Percentiles rank a stretch among this genome's conserved stretches.
Conservation (phyloP, 2,113 vertebrate genomes). For the Leptobrachium ailaonicum region DNA sequence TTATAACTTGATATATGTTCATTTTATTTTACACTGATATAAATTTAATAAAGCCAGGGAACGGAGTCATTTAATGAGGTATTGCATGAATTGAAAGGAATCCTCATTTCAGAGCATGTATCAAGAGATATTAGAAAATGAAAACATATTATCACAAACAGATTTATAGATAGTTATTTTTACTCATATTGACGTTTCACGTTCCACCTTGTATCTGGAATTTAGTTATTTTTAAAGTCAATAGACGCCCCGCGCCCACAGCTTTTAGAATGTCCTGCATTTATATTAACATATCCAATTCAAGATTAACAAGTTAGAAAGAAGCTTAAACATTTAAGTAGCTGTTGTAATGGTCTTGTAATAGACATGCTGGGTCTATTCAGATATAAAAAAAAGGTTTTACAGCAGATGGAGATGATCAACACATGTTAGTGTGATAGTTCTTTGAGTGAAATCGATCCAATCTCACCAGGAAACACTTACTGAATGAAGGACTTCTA, state of each 20-base stretch:
- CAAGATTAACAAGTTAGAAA: slow-evolving; percentile 25
- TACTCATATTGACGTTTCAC: too few species aligned
- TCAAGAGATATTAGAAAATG: too few species aligned
- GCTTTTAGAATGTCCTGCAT: background rate
- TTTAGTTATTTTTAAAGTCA: background rate
- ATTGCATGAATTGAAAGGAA: too few species aligned
- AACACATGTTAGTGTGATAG: slow-evolving; percentile 7
- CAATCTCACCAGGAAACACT: slow-evolving; percentile 33
- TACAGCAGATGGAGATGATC: slow-evolving; percentile 35
- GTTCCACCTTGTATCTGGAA: background rate
- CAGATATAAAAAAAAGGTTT: slow-evolving; percentile 7
- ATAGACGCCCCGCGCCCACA: background rate
- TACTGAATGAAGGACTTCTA: background rate
- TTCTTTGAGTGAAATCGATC: slow-evolving; percentile 21
- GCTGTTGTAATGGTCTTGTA: slow-evolving; percentile 8
- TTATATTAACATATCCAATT: slow-evolving; percentile 9
- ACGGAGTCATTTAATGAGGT: too few species aligned
- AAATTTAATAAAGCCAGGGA: too few species aligned
- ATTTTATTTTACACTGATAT: too few species aligned
- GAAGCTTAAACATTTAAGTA: slow-evolving; percentile 4
- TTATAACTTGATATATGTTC: too few species aligned
- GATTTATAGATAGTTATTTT: too few species aligned
- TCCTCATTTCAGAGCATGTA: too few species aligned
- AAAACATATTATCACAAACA: too few species aligned
- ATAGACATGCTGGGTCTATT: slow-evolving; percentile 29